Percentiles rank a stretch among this genome's conserved stretches.
Conservation (phyloP, 2,797 vertebrate species). For the Sphenopsis melanotis region DNA sequence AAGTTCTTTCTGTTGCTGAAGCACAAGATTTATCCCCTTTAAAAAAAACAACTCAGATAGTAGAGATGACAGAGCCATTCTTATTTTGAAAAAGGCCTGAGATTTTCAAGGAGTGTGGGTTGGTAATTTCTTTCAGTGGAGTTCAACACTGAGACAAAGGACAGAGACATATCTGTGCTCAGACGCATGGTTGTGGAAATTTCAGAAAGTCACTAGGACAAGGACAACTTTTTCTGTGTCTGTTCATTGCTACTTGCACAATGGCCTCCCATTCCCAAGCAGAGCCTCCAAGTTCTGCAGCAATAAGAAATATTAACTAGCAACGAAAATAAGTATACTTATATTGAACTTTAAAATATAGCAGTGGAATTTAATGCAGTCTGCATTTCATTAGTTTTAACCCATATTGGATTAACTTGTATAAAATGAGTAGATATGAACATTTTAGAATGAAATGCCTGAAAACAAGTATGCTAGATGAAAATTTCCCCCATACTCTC, state of each 20-base stretch:
- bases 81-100: neutral
- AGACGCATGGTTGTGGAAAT: neutral
- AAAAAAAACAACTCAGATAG: neutral
- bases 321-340: neutral
- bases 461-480: neutral
- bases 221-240: neutral
- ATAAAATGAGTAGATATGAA: neutral
- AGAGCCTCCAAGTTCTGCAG: neutral
- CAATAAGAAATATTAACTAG: neutral
- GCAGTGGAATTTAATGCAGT: neutral
- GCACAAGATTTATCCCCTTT: neutral
- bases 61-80: neutral
- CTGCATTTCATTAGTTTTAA: conserved; percentile 20
- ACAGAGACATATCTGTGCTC: neutral
- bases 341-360: neutral
- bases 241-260: neutral
- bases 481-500: neutral
- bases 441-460: neutral
- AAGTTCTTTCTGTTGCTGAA: neutral
- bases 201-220: neutral
- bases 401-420: neutral
- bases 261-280: neutral
- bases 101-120: neutral
- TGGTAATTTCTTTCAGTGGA: neutral
- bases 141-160: neutral